Percentiles rank a stretch among this genome's conserved stretches.
phyloP scores from a whole-genome alignment of 2,797 vertebrate genomes.

The Rhyacichthys aspro region DNA sequence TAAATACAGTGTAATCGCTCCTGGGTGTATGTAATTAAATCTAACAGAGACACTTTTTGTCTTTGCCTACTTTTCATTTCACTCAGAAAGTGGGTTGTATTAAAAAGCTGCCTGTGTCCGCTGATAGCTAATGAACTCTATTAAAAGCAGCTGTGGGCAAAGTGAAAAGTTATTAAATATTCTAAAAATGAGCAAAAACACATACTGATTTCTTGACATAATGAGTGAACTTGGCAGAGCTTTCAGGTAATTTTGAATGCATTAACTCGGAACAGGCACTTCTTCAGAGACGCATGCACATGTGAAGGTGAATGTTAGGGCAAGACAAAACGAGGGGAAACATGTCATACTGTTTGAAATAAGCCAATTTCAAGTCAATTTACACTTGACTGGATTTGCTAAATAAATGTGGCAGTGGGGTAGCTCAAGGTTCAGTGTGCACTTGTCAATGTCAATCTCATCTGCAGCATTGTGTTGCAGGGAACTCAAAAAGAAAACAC shows the following conservation, averaged over 20 bases:
- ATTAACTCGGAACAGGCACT: conserved; percentile 28
- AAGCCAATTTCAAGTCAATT: conserved; percentile 43
- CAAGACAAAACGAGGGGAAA: not conserved
- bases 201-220: conserved; percentile 21
- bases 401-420: conserved; percentile 23
- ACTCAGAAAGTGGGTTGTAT: conserved; percentile 5
- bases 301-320: not conserved
- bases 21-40: not conserved
- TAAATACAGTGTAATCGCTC: not conserved
- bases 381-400: conserved; percentile 23
- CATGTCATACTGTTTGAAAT: conserved; percentile 15
- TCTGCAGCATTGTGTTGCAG: conserved; percentile 16
- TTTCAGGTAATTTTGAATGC: conserved; percentile 37
- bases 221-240: conserved; percentile 33
- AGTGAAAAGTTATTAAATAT: conserved; percentile 26
- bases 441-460: conserved; percentile 34
- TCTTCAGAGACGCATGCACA: conserved; percentile 11
- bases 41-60: not conserved
- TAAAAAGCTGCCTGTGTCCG: conserved; percentile 4
- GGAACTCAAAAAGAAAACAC: too few relatives aligned
- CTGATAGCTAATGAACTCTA: conserved; percentile 19
- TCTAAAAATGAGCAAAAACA: conserved; percentile 29
- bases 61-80: not conserved
- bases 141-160: conserved; percentile 11
- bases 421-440: conserved; percentile 7